Conservation (phyloP, 1,140 invertebrate genomes). For the Drosophila nikananu region DNA sequence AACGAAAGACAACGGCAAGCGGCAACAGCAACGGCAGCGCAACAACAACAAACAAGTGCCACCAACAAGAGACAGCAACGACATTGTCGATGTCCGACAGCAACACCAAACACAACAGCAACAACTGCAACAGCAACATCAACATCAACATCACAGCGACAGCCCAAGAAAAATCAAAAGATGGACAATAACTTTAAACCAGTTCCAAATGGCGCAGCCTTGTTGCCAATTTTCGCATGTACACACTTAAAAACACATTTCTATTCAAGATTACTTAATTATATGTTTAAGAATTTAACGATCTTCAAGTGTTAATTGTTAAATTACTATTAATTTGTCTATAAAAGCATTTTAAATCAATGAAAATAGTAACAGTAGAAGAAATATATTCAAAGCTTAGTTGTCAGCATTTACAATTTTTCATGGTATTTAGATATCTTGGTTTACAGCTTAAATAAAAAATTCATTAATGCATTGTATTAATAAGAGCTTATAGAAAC, state of each 20-base stretch:
- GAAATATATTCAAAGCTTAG: not conserved
- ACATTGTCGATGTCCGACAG: slow-evolving; percentile 49
- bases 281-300: not conserved
- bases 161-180: slow-evolving; percentile 80
- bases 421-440: too few species aligned
- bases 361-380: not conserved
- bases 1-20: slow-evolving; percentile 58
- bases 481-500: too few species aligned
- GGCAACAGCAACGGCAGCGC: slow-evolving; percentile 28
- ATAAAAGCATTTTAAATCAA: not conserved
- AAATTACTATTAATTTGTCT: not conserved
- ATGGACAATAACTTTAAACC: slow-evolving; percentile 84
- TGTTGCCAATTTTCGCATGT: slow-evolving; percentile 71
- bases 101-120: slow-evolving; percentile 37
- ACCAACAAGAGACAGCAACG: slow-evolving; percentile 59
- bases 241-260: slow-evolving; percentile 11
- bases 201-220: slow-evolving; percentile 71
- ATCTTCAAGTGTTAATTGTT: not conserved
- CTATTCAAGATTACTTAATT: not conserved
- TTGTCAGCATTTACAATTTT: not conserved
- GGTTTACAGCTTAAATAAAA: too few species aligned
- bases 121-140: slow-evolving; percentile 27
- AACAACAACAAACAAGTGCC: slow-evolving; percentile 44
- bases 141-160: slow-evolving; percentile 59
- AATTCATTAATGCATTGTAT: not conserved